These are phyloP conservation scores for Varecia variegata DNA, from an alignment of 2,797 vertebrate genomes.

Conservation along the genomic window DNA sequence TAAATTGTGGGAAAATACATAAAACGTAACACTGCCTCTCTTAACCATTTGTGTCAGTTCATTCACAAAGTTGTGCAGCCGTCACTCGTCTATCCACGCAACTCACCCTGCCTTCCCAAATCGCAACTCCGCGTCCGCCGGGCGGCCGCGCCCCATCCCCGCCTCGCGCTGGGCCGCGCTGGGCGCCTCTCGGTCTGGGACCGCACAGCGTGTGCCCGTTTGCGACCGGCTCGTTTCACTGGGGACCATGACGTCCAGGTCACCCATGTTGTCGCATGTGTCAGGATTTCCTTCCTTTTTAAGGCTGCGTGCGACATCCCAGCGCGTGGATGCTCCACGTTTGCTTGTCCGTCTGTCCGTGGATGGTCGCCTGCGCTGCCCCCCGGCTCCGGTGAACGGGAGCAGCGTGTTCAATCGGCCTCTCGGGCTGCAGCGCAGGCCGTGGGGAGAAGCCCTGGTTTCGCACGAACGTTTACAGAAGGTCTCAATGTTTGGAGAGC, in stretches of 20 bases:
- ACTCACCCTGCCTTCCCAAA: background rate
- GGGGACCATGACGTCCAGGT: background rate
- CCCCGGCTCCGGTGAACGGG: background rate
- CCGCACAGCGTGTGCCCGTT: background rate
- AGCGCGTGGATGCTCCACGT: accelerated
- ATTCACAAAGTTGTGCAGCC: accelerated
- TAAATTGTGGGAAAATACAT: background rate
- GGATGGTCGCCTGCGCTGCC: background rate
- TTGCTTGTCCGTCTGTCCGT: background rate
- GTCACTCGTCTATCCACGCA: accelerated
- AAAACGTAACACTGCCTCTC: background rate
- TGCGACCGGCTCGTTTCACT: background rate
- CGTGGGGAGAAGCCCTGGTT: background rate
- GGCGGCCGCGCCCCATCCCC: background rate
- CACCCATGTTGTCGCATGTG: too few relatives aligned
- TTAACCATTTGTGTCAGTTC: background rate
- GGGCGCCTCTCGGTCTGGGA: background rate
- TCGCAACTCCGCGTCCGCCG: background rate
- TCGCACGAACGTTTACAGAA: background rate
- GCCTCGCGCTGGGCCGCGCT: too few relatives aligned
- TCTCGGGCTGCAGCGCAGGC: background rate
- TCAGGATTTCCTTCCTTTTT: background rate
- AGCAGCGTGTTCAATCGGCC: background rate
- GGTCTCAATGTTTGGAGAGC: too few relatives aligned
- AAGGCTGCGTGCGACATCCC: too few relatives aligned